A percentile compares a stretch with the other conserved stretches of the same genome.
These are phyloP conservation scores for Yasuhikotakia modesta DNA, from an alignment of 2,797 vertebrate genomes.

Conservation along the genomic window DNA sequence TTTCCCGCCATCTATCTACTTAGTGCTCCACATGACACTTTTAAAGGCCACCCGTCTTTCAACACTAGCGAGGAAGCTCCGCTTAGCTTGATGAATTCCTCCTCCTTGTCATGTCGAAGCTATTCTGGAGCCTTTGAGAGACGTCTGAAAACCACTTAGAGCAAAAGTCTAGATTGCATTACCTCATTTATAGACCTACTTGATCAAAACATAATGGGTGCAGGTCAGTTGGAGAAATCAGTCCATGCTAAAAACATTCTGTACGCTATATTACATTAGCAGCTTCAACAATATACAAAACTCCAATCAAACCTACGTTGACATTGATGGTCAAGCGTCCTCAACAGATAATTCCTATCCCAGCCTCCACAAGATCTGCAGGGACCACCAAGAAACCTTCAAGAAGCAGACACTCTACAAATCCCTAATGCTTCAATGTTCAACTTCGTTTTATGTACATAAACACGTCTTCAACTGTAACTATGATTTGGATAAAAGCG, in stretches of 20 bases:
- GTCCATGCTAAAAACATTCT: neutral
- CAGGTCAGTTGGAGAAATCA: neutral
- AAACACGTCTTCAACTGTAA: too few species aligned
- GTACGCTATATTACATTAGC: neutral
- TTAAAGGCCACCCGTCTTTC: constrained; percentile 48
- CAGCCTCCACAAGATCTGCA: too few species aligned
- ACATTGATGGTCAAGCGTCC: neutral
- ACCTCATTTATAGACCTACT: neutral
- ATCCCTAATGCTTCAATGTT: too few species aligned
- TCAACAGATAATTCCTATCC: neutral
- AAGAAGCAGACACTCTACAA: too few species aligned
- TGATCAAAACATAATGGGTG: neutral
- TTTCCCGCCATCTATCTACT: constrained; percentile 36
- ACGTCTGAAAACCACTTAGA: neutral
- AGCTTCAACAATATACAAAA: neutral
- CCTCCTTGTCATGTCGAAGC: constrained; percentile 11
- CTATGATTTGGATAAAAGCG: too few species aligned
- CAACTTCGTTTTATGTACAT: too few species aligned
- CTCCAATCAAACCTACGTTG: neutral
- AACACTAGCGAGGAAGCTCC: constrained; percentile 18
- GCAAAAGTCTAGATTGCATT: neutral
- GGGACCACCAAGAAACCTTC: too few species aligned
- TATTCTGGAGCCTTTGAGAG: neutral
- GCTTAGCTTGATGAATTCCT: constrained; percentile 45
- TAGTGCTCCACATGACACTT: constrained; percentile 23